Percentiles rank a stretch among this genome's conserved stretches.
Conservation (phyloP, 2,888 invertebrate species). For the Amphipoea oculea region DNA sequence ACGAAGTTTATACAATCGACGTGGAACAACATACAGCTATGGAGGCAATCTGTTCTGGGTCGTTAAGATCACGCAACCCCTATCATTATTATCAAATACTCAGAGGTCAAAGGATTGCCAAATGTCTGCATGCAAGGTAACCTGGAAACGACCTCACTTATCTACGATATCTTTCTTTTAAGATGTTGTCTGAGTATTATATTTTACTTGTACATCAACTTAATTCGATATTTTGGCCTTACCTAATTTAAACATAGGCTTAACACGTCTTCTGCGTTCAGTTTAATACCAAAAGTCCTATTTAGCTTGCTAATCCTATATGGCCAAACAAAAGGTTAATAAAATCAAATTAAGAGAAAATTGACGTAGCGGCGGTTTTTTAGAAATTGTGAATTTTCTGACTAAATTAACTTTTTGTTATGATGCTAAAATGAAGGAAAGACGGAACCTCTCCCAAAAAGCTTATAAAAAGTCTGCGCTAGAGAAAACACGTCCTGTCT, state of each 20-base stretch:
- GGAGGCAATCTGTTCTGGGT: slow-evolving; percentile 44
- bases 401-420: slow-evolving; percentile 46
- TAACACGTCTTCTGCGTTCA: slow-evolving; percentile 19
- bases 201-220: slow-evolving; percentile 40
- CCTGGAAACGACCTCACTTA: slow-evolving; percentile 65
- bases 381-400: slow-evolving; percentile 24
- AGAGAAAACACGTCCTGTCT: slow-evolving; percentile 49
- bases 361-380: slow-evolving; percentile 15
- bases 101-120: slow-evolving; percentile 69
- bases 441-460: background rate
- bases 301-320: slow-evolving; percentile 48
- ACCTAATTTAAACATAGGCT: slow-evolving; percentile 25
- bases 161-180: slow-evolving; percentile 38
- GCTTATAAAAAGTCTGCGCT: slow-evolving; percentile 22
- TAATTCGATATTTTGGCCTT: slow-evolving; percentile 30
- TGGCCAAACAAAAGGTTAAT: slow-evolving; percentile 43
- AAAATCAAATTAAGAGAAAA: slow-evolving; percentile 45
- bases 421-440: slow-evolving; percentile 33
- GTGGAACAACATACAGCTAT: slow-evolving; percentile 18
- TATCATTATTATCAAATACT: slow-evolving; percentile 52
- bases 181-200: slow-evolving; percentile 22
- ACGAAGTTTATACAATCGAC: slow-evolving; percentile 38
- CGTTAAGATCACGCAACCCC: slow-evolving; percentile 60
- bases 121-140: slow-evolving; percentile 68
- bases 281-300: slow-evolving; percentile 28